These are phyloP conservation scores for Caenorhabditis becei DNA, from an alignment of 2,888 invertebrate species.

Conservation along the genomic window DNA sequence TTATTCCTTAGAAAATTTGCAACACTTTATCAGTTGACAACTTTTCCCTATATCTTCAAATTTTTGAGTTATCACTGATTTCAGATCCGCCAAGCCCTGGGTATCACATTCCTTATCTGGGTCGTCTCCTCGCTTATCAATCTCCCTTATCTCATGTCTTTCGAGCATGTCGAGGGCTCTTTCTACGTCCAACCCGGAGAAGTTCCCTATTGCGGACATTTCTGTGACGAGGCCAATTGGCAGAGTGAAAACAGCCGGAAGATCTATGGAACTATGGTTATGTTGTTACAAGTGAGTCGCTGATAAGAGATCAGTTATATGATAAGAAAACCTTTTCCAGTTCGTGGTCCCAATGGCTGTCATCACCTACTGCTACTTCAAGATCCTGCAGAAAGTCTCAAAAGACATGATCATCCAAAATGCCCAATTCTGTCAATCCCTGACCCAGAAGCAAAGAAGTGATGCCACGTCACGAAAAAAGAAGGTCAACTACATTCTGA, in stretches of 20 bases:
- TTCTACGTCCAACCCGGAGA: constrained; percentile 63
- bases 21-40: too few relatives aligned
- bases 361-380: constrained; percentile 80
- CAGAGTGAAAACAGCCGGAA: constrained; percentile 88
- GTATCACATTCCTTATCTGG: constrained; percentile 78
- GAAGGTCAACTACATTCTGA: constrained; percentile 75
- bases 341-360: constrained; percentile 81
- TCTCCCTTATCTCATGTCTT: constrained; percentile 80
- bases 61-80: constrained; percentile 15
- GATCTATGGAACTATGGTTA: constrained; percentile 86
- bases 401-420: constrained; percentile 81
- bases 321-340: constrained; percentile 58
- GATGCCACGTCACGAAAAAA: constrained; percentile 78
- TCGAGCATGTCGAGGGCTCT: constrained; percentile 82
- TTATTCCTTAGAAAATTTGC: too few relatives aligned
- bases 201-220: constrained; percentile 83
- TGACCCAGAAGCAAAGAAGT: constrained; percentile 77
- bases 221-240: constrained; percentile 86
- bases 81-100: constrained; percentile 70
- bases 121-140: constrained; percentile 77
- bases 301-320: not conserved
- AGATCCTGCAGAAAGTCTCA: constrained; percentile 79
- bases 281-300: constrained; percentile 76
- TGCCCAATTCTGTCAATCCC: constrained; percentile 78
- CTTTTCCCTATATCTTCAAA: too few relatives aligned